Percentiles rank a stretch among this genome's conserved stretches.
Conservation (phyloP, 2,888 invertebrate genomes). For the Drosophila koepferae region DNA sequence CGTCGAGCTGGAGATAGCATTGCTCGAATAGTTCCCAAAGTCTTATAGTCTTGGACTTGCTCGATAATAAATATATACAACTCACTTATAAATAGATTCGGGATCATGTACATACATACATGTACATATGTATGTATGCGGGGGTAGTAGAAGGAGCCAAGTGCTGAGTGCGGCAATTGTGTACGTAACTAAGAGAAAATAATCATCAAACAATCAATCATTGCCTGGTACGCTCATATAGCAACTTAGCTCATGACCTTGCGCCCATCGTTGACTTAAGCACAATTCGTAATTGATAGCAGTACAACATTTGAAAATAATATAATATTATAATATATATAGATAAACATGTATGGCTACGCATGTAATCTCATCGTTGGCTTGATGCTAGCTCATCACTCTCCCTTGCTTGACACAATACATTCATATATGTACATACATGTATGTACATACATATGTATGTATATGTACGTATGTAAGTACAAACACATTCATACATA, state of each 20-base stretch:
- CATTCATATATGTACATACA: background rate
- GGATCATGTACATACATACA: no score
- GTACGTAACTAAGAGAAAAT: background rate
- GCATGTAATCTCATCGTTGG: background rate
- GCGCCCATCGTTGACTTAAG: background rate
- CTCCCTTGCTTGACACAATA: slow-evolving; percentile 1
- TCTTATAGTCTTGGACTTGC: background rate
- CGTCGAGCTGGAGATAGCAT: background rate
- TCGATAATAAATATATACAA: background rate
- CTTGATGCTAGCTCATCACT: slow-evolving; percentile 3
- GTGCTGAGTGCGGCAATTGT: background rate
- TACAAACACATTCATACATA: background rate
- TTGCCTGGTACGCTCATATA: background rate
- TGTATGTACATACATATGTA: background rate
- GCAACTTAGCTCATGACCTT: background rate
- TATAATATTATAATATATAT: background rate
- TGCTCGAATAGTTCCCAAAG: background rate
- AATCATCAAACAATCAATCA: background rate
- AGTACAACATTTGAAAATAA: background rate
- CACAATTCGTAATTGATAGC: background rate
- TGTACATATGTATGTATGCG: no score
- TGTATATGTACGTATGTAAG: no score
- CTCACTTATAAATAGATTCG: background rate
- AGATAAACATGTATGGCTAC: background rate
- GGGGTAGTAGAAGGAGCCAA: background rate